phyloP scores from a whole-genome alignment of 2,797 vertebrate species.

The Tragelaphus eurycerus region DNA sequence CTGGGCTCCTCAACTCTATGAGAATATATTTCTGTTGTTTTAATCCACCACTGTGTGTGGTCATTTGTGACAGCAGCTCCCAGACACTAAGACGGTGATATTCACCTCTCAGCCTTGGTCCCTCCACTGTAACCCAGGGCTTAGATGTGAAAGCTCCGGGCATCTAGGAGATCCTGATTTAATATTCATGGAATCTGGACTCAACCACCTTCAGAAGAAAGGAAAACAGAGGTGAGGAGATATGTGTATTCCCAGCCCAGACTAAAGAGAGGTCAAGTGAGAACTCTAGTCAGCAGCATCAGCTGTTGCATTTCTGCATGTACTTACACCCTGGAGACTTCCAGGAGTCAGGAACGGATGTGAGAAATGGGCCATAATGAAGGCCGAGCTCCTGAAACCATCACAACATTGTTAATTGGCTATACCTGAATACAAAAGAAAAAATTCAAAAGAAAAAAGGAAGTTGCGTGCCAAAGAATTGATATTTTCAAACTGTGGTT shows the following conservation, averaged over 20 bases:
- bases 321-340: neutral
- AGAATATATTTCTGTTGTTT: neutral
- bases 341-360: neutral
- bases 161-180: neutral
- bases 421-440: neutral
- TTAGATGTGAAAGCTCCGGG: accelerated
- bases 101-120: neutral
- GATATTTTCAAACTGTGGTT: neutral
- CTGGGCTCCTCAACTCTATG: neutral
- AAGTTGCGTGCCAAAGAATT: accelerated
- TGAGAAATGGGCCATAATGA: neutral
- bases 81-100: accelerated
- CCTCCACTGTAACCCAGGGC: accelerated
- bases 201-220: neutral
- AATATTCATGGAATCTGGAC: neutral
- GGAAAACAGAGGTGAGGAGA: neutral
- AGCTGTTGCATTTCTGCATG: accelerated
- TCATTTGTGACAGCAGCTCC: neutral
- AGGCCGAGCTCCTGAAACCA: neutral
- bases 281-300: neutral
- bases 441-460: neutral
- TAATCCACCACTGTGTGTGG: neutral
- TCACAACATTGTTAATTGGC: neutral
- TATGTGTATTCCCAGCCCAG: accelerated
- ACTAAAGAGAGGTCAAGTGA: accelerated